Conservation (phyloP, 2,888 invertebrate genomes). For the Clunio marinus region DNA sequence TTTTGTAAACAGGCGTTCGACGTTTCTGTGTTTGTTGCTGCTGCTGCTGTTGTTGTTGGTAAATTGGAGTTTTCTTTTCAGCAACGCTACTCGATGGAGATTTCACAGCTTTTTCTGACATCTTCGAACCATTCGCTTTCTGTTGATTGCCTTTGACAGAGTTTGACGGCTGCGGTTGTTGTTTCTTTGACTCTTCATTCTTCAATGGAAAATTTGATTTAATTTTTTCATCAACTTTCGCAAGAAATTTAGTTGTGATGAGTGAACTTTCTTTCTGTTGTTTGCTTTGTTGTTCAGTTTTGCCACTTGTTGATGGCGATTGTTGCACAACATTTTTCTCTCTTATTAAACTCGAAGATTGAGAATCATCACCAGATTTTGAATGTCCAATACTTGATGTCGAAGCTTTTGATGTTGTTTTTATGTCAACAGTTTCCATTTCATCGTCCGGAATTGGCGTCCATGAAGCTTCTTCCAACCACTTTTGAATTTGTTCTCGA, state of each 20-base stretch:
- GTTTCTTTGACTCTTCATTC: neutral
- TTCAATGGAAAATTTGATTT: neutral
- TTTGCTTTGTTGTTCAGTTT: conserved; percentile 50
- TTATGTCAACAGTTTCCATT: conserved; percentile 49
- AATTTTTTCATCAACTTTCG: neutral
- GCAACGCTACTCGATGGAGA: neutral
- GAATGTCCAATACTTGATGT: conserved; percentile 38
- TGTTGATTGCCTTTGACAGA: neutral
- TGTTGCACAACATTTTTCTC: conserved; percentile 13
- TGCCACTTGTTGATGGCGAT: conserved; percentile 40
- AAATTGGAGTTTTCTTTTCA: conserved; percentile 30
- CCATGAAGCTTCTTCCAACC: conserved; percentile 57
- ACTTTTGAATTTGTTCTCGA: conserved; percentile 64
- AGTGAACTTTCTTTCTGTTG: conserved; percentile 44
- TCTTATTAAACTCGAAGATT: conserved; percentile 22
- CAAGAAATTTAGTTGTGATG: neutral
- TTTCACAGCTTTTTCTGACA: neutral
- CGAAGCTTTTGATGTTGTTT: conserved; percentile 49
- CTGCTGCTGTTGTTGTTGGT: conserved; percentile 16
- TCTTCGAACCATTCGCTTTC: conserved; percentile 1
- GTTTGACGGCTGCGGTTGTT: neutral
- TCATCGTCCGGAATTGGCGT: conserved; percentile 51
- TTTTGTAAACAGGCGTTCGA: conserved; percentile 57
- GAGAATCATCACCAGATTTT: conserved; percentile 33
- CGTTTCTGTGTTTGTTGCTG: conserved; percentile 42